phyloP scores from a whole-genome alignment of 2,797 vertebrate genomes.

The Acanthurus lineatus region DNA sequence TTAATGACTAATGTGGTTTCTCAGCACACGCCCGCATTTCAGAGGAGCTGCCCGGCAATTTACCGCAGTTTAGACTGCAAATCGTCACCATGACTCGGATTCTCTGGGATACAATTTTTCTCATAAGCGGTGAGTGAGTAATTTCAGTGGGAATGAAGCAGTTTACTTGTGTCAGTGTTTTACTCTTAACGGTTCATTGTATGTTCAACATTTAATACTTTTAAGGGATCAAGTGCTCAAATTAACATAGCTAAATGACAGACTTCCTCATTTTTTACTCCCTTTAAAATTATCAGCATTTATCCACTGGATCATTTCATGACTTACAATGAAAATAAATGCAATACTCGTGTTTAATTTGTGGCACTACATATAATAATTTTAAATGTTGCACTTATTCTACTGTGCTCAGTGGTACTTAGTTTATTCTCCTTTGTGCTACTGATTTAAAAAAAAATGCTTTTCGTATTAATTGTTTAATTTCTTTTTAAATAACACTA shows the following conservation, averaged over 20 bases:
- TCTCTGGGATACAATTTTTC: constrained; percentile 81
- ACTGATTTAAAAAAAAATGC: not conserved
- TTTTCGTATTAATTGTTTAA: no score
- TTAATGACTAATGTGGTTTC: constrained; percentile 57
- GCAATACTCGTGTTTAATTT: not conserved
- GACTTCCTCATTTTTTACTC: no score
- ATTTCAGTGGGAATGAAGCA: not conserved
- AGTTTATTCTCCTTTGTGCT: not conserved
- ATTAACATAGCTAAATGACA: not conserved
- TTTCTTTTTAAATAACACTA: no score
- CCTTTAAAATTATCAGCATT: no score
- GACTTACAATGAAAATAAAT: not conserved
- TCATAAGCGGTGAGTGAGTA: constrained; percentile 80
- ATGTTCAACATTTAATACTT: not conserved
- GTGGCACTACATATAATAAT: not conserved
- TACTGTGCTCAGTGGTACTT: not conserved
- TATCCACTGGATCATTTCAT: not conserved
- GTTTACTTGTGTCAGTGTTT: not conserved
- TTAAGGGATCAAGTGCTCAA: no score
- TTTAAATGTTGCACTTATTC: not conserved
- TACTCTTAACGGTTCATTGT: not conserved
- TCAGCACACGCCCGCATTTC: constrained; percentile 45
- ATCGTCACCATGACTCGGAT: constrained; percentile 79
- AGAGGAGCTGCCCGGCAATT: constrained; percentile 31
- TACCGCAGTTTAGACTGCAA: not conserved